A percentile compares a stretch with the other conserved stretches of the same genome.
Evolutionary conservation across 2,797 vertebrate genomes (phyloP).

Genomic region (Amphiprion clarkii): DNA sequence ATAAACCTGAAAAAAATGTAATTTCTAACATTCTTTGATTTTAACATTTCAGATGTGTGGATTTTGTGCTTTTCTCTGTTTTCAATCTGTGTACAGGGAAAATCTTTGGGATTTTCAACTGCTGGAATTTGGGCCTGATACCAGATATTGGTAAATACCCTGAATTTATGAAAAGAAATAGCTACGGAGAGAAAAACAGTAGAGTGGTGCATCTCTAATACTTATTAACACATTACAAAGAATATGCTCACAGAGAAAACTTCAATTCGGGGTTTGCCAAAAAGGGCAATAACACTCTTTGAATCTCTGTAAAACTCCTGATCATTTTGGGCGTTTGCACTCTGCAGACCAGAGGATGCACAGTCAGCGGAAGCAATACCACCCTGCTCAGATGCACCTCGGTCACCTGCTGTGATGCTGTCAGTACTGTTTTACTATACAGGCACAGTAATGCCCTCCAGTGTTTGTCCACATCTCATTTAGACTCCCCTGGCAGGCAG

Average conservation of each 20-base stretch:
- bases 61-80: background rate
- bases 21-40: background rate
- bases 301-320: conserved; percentile 12
- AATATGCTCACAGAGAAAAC: background rate
- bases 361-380: conserved; percentile 14
- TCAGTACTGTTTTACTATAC: conserved; percentile 15
- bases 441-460: background rate
- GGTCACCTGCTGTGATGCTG: conserved; percentile 24
- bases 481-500: conserved; percentile 18
- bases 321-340: background rate
- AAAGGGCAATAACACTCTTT: conserved; percentile 3
- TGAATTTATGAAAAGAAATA: background rate
- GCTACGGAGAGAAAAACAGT: background rate
- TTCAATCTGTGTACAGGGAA: background rate
- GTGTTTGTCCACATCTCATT: conserved; percentile 11
- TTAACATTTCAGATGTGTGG: background rate
- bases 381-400: background rate
- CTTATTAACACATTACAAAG: conserved; percentile 1
- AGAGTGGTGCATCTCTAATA: background rate
- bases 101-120: background rate
- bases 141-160: background rate
- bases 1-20: background rate
- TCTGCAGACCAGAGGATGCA: conserved; percentile 3
- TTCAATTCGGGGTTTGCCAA: background rate
- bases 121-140: background rate